phyloP scores from a whole-genome alignment of 2,113 vertebrate species.

The Eidolon helvum region DNA sequence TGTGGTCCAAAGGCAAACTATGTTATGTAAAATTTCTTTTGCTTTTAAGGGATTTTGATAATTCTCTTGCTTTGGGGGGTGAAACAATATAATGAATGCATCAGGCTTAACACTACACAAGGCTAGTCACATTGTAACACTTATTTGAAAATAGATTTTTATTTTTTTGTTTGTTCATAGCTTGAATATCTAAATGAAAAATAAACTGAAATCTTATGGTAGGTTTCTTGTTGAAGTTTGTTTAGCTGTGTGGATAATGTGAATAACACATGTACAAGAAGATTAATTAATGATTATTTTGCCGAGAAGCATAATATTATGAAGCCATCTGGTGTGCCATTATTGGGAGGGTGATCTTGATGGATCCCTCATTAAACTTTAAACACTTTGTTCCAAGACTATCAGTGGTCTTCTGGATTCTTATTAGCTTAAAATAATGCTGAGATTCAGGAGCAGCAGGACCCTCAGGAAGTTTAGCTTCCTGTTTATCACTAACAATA shows the following conservation, averaged over 20 bases:
- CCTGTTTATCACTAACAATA: background rate
- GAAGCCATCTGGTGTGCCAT: constrained; percentile 53
- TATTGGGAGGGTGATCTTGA: constrained; percentile 33
- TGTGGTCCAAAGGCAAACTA: background rate
- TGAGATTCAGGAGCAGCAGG: background rate
- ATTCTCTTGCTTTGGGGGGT: background rate
- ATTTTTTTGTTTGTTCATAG: background rate
- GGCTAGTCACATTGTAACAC: background rate
- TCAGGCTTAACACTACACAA: background rate
- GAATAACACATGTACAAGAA: background rate
- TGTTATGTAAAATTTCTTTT: background rate
- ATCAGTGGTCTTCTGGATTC: background rate
- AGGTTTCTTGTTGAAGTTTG: constrained; percentile 13
- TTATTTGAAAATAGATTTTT: background rate
- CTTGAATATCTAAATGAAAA: constrained; percentile 4
- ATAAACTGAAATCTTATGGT: background rate
- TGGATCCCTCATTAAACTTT: constrained; percentile 49
- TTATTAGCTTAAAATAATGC: background rate
- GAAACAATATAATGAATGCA: background rate
- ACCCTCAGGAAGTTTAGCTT: background rate
- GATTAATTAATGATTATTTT: constrained; percentile 57
- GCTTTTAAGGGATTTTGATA: background rate
- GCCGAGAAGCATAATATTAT: background rate
- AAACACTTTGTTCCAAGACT: background rate
- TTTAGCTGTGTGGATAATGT: constrained; percentile 24